Evolutionary conservation across 2,113 vertebrate species (phyloP), one percentile per base, ranked within the genome.

Genomic region (Melanostigma gelatinosum): DNA sequence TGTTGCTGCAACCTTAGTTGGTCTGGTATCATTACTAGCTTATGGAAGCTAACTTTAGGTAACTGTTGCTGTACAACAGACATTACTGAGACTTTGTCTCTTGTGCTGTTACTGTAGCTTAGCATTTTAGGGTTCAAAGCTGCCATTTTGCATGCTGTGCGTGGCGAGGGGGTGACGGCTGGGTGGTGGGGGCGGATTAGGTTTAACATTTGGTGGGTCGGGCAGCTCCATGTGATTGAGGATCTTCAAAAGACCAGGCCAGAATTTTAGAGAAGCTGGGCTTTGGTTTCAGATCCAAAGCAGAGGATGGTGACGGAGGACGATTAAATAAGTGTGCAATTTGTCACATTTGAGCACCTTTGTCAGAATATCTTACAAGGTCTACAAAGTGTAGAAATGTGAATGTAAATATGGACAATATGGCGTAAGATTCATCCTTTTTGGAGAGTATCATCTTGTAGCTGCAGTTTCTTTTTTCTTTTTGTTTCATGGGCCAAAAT

Each of bases 91-190:
- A n/a, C 11, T 10, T 24, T 5, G 22, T 48, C 15, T 52, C 4
- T 48, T 55, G 20, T 40, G 12, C n/a, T 68, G 10, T 32, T 48
- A 16, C 11, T 32, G 16, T 50, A 29, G 20, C 38, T 38, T 64
- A 46, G n/a, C 54, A 42, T 18, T n/a, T 50, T 9, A 38, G 38
- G 79, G 79, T 89, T 82, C 73, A 88, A 83, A 86, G 75, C 71
- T 80, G 69, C 73, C 75, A 64, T 75, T 74, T 77, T 18, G 36
- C 71, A 15, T n/a, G 77, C 75, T 62, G 80, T 27, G 52, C 64
- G 72, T 6, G 15, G 62, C 24, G 29, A 36, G 66, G 36, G 36
- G 74, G 46, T 16, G 40, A 63, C 46, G 36, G 42, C 42, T 52
- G 8, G 50, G 9, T 2, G 4, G 16, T 18, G 48, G 48, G 50